phyloP scores from a whole-genome alignment of 2,888 invertebrate genomes.

The Melanargia galathea region DNA sequence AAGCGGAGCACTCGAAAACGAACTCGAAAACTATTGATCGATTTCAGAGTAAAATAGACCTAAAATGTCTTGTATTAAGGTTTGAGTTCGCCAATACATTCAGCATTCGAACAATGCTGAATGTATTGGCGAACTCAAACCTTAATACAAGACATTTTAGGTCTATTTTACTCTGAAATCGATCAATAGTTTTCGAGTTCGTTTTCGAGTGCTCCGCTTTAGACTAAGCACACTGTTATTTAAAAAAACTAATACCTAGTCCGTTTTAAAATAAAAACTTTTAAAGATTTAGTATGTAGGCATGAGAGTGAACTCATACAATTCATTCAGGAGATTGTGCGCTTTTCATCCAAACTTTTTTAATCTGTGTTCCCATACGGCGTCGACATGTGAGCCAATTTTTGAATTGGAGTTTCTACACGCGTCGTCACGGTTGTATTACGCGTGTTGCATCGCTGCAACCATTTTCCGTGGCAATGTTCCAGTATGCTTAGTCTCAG shows the following conservation, averaged over 20 bases:
- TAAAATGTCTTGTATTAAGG: no score
- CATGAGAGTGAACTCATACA: slow-evolving; percentile 4
- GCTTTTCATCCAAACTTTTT: slow-evolving; percentile 32
- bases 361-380: slow-evolving; percentile 28
- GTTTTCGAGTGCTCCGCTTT: no score
- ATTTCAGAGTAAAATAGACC: no score
- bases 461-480: slow-evolving; percentile 45
- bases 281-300: background rate
- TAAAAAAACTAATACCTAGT: background rate
- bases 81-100: no score
- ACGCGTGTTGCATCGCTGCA: slow-evolving; percentile 30
- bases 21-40: no score
- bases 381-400: slow-evolving; percentile 35
- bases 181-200: no score
- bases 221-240: no score
- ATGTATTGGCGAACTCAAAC: no score
- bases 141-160: no score
- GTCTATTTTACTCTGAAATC: no score
- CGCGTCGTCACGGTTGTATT: slow-evolving; percentile 25
- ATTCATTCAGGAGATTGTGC: slow-evolving; percentile 24
- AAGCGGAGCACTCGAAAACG: no score
- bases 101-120: no score
- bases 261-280: background rate
- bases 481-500: slow-evolving; percentile 42
- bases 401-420: slow-evolving; percentile 30